Conservation (phyloP, 2,113 vertebrate species). For the Edolisoma coerulescens region DNA sequence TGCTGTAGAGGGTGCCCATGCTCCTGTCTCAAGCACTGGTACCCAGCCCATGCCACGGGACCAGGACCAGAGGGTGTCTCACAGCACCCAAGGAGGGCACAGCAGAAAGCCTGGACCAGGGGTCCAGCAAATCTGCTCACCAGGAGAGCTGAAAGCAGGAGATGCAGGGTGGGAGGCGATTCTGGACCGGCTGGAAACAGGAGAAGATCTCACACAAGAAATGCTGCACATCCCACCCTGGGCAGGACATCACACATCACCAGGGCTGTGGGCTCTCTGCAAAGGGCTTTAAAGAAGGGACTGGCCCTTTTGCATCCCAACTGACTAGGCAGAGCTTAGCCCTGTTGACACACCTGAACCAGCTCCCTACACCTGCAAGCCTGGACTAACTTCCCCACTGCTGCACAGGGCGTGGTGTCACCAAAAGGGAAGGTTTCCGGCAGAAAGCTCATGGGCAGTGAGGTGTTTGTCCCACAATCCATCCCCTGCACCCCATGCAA, state of each 20-base stretch:
- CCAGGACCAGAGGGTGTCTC: neutral
- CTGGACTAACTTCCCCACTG: neutral
- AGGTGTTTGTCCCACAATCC: neutral
- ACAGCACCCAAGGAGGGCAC: neutral
- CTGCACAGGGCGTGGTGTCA: neutral
- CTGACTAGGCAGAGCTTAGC: neutral
- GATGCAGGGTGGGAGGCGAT: fast-evolving
- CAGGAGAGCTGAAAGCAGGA: neutral
- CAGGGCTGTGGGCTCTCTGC: fast-evolving
- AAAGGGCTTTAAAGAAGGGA: neutral
- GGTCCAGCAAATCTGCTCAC: neutral
- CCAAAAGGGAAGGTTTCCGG: neutral
- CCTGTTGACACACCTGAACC: neutral
- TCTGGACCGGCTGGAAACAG: neutral
- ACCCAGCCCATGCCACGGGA: neutral
- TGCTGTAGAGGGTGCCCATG: fast-evolving
- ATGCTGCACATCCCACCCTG: fast-evolving
- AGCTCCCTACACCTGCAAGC: neutral
- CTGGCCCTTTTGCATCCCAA: neutral
- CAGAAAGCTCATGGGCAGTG: fast-evolving
- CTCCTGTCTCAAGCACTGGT: neutral
- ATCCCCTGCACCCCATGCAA: neutral
- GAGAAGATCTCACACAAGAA: neutral
- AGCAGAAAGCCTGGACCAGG: neutral
- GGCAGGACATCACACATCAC: neutral